These are phyloP conservation scores for Nemotelus nigrinus DNA, from an alignment of 2,888 invertebrate species.

Conservation along the genomic window DNA sequence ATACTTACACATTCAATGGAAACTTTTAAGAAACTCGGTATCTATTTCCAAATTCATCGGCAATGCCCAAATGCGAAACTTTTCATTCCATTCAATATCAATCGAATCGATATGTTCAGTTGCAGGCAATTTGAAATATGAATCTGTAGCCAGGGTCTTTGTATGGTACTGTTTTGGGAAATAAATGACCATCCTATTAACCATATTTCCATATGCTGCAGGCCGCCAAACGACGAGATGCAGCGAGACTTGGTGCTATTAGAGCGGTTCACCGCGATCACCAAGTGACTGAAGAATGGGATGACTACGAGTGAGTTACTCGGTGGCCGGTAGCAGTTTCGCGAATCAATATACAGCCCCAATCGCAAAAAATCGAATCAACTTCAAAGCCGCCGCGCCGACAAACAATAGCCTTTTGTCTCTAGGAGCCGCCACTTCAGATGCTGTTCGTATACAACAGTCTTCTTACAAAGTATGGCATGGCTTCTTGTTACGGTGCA, in stretches of 20 bases:
- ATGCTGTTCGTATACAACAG: not conserved
- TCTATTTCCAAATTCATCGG: conserved; percentile 33
- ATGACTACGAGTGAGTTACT: conserved; percentile 48
- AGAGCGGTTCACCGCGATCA: conserved; percentile 22
- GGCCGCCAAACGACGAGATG: conserved; percentile 15
- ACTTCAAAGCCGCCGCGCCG: conserved; percentile 42
- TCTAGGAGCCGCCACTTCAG: conserved; percentile 40
- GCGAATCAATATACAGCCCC: conserved; percentile 35
- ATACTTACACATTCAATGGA: not conserved
- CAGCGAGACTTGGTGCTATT: conserved; percentile 29
- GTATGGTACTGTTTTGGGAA: conserved; percentile 45
- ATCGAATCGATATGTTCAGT: conserved; percentile 9
- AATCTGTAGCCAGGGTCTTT: conserved; percentile 26
- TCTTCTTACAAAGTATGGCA: no score
- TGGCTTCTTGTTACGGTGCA: no score
- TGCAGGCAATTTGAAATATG: conserved; percentile 48
- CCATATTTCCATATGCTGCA: conserved; percentile 49
- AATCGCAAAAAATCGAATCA: conserved; percentile 28
- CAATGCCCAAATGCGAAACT: conserved; percentile 24
- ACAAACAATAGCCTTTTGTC: conserved; percentile 46
- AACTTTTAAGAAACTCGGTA: conserved; percentile 13
- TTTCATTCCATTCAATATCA: conserved; percentile 37
- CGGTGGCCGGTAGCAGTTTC: conserved; percentile 43
- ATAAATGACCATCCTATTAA: conserved; percentile 50
- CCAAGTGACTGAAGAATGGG: conserved; percentile 50